Base-by-base conservation (phyloP, 2,888 invertebrate genomes). In the Lasioglossum malachurum region DNA sequence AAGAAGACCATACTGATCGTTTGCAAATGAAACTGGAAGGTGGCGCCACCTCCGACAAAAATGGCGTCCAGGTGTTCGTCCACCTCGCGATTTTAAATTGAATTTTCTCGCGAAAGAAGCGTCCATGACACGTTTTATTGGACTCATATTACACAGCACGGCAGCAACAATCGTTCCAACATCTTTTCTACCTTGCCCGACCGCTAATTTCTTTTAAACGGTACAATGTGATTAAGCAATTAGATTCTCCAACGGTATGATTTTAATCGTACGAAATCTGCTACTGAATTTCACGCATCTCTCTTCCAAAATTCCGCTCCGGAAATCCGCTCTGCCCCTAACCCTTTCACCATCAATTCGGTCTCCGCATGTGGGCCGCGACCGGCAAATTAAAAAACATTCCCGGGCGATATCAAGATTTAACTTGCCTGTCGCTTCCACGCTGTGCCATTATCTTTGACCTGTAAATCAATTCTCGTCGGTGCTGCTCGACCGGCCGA, bases 401-500 rank as follows among this genome's bases (percentile, higher is more conserved):
- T 75, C 69, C 71, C 7, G 23, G 23, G 12, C 78, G 78, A 60
- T 77, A 71, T 71, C 74, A 84, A 78, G 83, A 75, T 83, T 71
- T 75, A 75, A n/a, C 60, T 41, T 31, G 35, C 27, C 81, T 67
- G 76, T 84, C 73, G 73, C 35, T 53, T 73, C 67, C 83, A 77
- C 64, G 60, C 53, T 19, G 23, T 27, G 53, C 84, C 75, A 84
- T 84, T 84, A 84, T 84, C 75, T 78, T 75, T 38, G 64, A 67
- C 69, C 85, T 35, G 73, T 76, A 77, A 80, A 84, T 86, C 84
- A 84, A 86, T 80, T 84, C 75, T 75, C 80, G 60, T 44, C 46
- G 67, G 35, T 35, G 57, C 57, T 69, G 71, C n/a, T 49, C 64
- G 49, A 4, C 19, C 53, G 41, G 23, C 16, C 19, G 83, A 72